Base-by-base conservation (phyloP, 2,797 vertebrate species). In the Halcyon smyrnensis region DNA sequence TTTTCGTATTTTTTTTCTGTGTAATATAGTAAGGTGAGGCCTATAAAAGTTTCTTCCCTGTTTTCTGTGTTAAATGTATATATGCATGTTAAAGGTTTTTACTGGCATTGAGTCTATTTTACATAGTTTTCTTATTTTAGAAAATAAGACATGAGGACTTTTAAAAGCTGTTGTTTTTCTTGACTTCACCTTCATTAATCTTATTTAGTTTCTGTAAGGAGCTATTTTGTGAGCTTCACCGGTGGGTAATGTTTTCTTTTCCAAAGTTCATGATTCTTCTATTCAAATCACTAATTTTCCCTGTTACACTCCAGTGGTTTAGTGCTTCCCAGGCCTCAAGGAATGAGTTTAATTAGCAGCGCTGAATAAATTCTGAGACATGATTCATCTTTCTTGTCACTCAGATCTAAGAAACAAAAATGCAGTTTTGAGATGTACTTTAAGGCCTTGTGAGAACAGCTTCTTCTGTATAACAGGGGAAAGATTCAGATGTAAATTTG, bases 301-400 rank as follows among this genome's bases (percentile, higher is more conserved):
- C 79, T 92, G 97, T 89, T 97, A 95, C 95, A 91, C 95, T 92
- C 94, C 95, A 97, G 89, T 74, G 97, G 90, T 84, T 97, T 92
- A 82, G 95, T 90, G 97, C 95, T 96, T 95, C 94, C 59, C 73
- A 95, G 93, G 93, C 91, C 69, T 95, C 84, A 50, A 96, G 96
- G 97, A 98, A 97, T 97, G 96, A 97, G 94, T 96, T 97, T 95
- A 97, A 97, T 98, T 97, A 98, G 86, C 96, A 97, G 53, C 92
- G 90, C 83, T 34, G 73, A 96, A 96, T 95, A 97, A 95, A 94
- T 97, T 97, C 93, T 91, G 94, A 96, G 97, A 92, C 96, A 65
- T 64, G 90, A 97, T 93, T 97, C 95, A 87, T 87, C 93, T 96
- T 97, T 95, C 95, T 95, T 95, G 95, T 87, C 97, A 90, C 69